These are phyloP conservation scores for Protomyctophum bolini DNA, from an alignment of 2,113 vertebrate species.

Conservation along the genomic window DNA sequence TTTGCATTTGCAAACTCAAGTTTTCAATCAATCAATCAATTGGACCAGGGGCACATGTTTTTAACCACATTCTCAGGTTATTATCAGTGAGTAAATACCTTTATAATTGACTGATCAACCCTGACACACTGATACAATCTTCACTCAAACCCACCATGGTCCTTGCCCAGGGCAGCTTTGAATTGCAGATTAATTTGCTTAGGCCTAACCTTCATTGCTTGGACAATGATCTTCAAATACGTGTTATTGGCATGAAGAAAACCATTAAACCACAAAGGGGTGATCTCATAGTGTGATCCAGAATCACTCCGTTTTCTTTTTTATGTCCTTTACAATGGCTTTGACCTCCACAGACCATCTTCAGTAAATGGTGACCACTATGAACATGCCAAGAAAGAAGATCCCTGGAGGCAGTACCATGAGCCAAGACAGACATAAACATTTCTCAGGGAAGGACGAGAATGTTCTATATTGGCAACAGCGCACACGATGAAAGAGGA, in stretches of 20 bases:
- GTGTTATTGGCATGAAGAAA: conserved; percentile 43
- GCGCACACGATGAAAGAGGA: conserved; percentile 52
- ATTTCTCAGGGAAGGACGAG: conserved; percentile 62
- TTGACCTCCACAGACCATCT: conserved; percentile 71
- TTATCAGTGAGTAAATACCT: background rate
- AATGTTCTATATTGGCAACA: conserved; percentile 67
- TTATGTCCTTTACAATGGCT: conserved; percentile 76
- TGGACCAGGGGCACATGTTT: background rate
- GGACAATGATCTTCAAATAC: conserved; percentile 43
- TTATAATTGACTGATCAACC: too few species aligned
- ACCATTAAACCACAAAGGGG: conserved; percentile 56
- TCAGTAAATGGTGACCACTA: conserved; percentile 71
- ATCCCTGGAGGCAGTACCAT: conserved; percentile 46
- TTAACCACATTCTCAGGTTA: background rate
- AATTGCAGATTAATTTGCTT: conserved; percentile 12
- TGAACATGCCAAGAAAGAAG: conserved; percentile 70
- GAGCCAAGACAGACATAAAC: conserved; percentile 72
- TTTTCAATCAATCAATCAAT: too few species aligned
- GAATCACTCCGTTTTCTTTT: conserved; percentile 69
- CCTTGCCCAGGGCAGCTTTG: conserved; percentile 12
- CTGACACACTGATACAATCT: background rate
- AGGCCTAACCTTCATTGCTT: conserved; percentile 29
- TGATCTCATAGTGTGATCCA: conserved; percentile 65
- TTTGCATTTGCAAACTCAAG: too few species aligned
- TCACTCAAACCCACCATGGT: background rate